phyloP scores from a whole-genome alignment of 2,797 vertebrate genomes.

The Sylvilagus floridanus region DNA sequence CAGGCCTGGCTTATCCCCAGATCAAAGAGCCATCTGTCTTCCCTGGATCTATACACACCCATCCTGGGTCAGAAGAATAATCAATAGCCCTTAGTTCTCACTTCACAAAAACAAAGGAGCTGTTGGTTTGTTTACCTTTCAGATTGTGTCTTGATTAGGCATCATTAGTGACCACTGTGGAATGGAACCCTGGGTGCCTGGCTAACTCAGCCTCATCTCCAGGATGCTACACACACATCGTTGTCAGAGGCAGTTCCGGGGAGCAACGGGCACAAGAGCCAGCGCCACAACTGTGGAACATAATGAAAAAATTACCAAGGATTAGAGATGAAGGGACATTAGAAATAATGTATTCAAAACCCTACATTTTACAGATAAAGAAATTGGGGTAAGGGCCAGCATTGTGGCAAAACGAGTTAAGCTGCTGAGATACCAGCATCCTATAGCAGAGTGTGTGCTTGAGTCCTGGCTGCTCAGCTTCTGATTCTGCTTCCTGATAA shows the following conservation, averaged over 20 bases:
- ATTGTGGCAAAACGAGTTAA: no score
- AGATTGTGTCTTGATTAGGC: constrained; percentile 67
- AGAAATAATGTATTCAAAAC: background rate
- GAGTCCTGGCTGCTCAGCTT: no score
- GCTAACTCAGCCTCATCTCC: background rate
- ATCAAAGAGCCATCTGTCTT: constrained; percentile 74
- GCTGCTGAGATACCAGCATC: no score
- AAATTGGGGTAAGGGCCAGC: background rate
- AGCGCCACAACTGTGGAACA: accelerated
- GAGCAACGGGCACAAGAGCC: accelerated
- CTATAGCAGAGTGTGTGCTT: no score
- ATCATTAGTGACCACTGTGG: constrained; percentile 54
- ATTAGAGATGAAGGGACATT: background rate
- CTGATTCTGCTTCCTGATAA: no score
- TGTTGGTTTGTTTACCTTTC: constrained; percentile 66
- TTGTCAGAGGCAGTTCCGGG: background rate
- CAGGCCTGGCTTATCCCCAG: constrained; percentile 39
- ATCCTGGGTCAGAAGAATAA: constrained; percentile 65
- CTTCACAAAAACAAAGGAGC: constrained; percentile 67
- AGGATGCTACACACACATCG: accelerated
- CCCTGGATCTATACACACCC: constrained; percentile 57
- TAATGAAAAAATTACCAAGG: background rate
- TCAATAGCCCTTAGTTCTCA: constrained; percentile 69
- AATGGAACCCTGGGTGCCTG: background rate
- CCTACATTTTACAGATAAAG: background rate